Conservation (phyloP, 2,113 vertebrate genomes). For the Syngnathus scovelli region DNA sequence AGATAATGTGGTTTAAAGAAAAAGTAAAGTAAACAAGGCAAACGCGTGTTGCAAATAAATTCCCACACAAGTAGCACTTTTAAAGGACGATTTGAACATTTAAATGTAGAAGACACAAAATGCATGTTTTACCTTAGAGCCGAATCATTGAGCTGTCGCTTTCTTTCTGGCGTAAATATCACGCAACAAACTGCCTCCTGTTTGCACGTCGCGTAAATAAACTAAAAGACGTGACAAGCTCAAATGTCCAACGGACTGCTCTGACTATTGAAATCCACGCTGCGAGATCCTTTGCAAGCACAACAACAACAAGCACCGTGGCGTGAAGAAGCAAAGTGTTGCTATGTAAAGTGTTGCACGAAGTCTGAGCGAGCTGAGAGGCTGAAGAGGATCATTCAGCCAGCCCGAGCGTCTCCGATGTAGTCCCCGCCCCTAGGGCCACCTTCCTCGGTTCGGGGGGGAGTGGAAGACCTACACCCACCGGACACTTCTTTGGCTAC, state of each 20-base stretch:
- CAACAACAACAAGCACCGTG: constrained; percentile 19
- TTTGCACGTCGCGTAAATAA: neutral
- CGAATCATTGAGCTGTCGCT: constrained; percentile 25
- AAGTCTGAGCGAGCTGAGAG: constrained; percentile 40
- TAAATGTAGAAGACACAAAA: neutral
- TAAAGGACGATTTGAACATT: neutral
- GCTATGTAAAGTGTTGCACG: constrained; percentile 56
- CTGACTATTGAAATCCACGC: constrained; percentile 37
- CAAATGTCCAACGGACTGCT: neutral
- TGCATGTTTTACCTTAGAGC: constrained; percentile 55
- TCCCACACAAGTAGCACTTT: neutral
- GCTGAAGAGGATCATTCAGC: constrained; percentile 21
- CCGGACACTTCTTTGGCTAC: neutral
- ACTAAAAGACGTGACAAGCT: neutral
- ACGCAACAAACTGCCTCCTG: neutral
- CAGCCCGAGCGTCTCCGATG: constrained; percentile 34
- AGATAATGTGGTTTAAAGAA: neutral
- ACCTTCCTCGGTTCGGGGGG: neutral
- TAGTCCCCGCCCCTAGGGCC: neutral
- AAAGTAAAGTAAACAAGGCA: neutral
- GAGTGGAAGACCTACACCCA: neutral
- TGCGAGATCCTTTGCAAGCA: constrained; percentile 36
- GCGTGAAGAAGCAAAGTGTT: constrained; percentile 14
- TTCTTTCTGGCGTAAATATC: constrained; percentile 22
- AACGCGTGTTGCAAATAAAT: neutral